Evolutionary conservation across 2,888 invertebrate species (phyloP).

Genomic region (Loripinus fragilis): DNA sequence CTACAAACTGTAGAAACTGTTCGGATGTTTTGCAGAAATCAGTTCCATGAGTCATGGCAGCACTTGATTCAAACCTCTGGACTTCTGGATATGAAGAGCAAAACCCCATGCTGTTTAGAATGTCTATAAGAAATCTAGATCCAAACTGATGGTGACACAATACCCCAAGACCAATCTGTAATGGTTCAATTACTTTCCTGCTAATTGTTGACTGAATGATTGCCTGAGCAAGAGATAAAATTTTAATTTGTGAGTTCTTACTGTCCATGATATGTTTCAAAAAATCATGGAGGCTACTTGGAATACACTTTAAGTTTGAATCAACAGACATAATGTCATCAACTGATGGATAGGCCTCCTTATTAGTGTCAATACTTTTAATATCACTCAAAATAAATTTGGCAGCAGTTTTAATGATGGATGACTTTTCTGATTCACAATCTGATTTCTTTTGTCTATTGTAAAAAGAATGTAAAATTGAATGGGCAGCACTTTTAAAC

Average conservation of each 20-base stretch:
- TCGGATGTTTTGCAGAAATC: neutral
- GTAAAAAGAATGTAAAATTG: conserved; percentile 38
- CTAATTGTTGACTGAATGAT: conserved; percentile 56
- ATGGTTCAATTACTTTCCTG: conserved; percentile 39
- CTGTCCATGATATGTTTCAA: neutral
- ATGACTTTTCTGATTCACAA: conserved; percentile 30
- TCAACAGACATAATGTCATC: conserved; percentile 8
- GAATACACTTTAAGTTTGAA: neutral
- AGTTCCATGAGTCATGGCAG: conserved; percentile 44
- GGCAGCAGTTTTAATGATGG: conserved; percentile 51
- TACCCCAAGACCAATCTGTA: conserved; percentile 60
- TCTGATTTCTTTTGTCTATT: conserved; percentile 20
- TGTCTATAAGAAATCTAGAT: conserved; percentile 61
- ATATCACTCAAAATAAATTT: conserved; percentile 55
- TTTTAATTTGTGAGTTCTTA: conserved; percentile 20
- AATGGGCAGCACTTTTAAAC: conserved; percentile 36
- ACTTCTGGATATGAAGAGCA: conserved; percentile 56
- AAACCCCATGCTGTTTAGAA: conserved; percentile 56
- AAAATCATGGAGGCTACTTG: neutral
- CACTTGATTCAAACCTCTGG: conserved; percentile 55
- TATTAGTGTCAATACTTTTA: conserved; percentile 16
- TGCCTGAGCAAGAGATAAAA: conserved; percentile 59
- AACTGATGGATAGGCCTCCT: conserved; percentile 1
- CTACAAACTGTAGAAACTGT: conserved; percentile 59
- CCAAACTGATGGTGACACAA: conserved; percentile 54